Percentiles rank a stretch among this genome's conserved stretches.
These are phyloP conservation scores for Quadriops clusia DNA, from an alignment of 2,888 invertebrate species.

Conservation along the genomic window DNA sequence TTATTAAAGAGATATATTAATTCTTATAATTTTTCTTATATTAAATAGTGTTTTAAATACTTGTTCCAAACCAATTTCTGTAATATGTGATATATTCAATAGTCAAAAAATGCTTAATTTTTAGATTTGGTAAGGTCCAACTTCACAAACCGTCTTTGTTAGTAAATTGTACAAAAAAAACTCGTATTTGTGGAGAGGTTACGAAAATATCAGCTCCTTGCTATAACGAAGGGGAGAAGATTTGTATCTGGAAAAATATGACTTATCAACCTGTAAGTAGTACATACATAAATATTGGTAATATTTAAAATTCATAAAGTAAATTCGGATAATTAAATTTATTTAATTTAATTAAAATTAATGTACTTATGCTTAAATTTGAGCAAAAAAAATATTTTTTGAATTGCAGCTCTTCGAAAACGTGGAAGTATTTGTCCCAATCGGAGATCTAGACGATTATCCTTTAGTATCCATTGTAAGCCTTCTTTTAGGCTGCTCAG, in stretches of 20 bases:
- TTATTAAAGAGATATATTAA: no score
- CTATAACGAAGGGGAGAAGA: slow-evolving; percentile 19
- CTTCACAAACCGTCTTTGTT: slow-evolving; percentile 31
- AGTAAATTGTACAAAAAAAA: slow-evolving; percentile 24
- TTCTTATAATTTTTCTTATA: no score
- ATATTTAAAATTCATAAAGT: slow-evolving; percentile 5
- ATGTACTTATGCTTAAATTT: no score
- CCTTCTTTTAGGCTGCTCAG: slow-evolving; percentile 35
- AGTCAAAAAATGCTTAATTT: slow-evolving; percentile 15
- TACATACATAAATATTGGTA: no score
- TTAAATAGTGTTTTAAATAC: no score
- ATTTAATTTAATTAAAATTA: no score
- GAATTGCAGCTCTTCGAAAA: slow-evolving; percentile 31
- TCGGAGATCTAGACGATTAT: slow-evolving; percentile 37
- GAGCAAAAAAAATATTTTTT: no score
- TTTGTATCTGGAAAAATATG: slow-evolving; percentile 35
- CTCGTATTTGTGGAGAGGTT: slow-evolving; percentile 26
- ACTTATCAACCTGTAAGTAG: slow-evolving; percentile 37
- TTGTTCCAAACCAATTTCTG: no score
- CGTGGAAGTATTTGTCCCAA: slow-evolving; percentile 33
- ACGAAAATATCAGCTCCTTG: slow-evolving; percentile 33
- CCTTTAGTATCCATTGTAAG: slow-evolving; percentile 34
- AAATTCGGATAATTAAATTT: no score
- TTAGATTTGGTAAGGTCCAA: slow-evolving; percentile 29
- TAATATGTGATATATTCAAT: no score